These are phyloP conservation scores for Sternotherus odoratus DNA, from an alignment of 2,797 vertebrate genomes.

Conservation along the genomic window DNA sequence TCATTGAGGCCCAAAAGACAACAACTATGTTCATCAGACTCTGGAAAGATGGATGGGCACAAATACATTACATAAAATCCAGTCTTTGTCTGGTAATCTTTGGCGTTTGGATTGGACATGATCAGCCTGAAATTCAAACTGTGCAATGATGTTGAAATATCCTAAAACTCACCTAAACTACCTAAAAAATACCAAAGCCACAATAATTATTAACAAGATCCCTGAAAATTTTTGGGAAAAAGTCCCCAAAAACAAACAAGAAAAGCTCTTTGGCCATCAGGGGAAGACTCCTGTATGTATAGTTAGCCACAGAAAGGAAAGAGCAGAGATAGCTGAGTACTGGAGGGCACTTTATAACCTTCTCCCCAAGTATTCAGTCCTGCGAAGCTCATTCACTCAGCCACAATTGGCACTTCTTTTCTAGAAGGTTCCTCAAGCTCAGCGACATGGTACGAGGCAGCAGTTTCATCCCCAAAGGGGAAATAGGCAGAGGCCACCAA, in stretches of 20 bases:
- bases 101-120: not conserved
- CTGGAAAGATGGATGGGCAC: not conserved
- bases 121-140: not conserved
- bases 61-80: not conserved
- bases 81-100: not conserved
- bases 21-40: not conserved
- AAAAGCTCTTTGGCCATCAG: not conserved
- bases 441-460: not conserved
- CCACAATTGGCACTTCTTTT: not conserved
- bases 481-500: not conserved
- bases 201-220: not conserved
- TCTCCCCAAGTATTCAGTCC: not conserved
- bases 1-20: accelerated
- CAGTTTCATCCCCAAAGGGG: not conserved
- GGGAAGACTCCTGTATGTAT: not conserved
- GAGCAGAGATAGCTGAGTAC: not conserved
- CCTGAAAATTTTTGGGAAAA: not conserved
- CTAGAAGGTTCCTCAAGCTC: not conserved
- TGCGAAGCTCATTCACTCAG: not conserved
- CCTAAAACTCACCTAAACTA: not conserved
- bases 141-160: not conserved
- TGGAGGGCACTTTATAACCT: not conserved
- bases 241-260: not conserved
- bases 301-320: not conserved
- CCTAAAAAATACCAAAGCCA: not conserved